Evolutionary conservation across 2,113 vertebrate genomes (phyloP).

Genomic region (Eurypyga helias): DNA sequence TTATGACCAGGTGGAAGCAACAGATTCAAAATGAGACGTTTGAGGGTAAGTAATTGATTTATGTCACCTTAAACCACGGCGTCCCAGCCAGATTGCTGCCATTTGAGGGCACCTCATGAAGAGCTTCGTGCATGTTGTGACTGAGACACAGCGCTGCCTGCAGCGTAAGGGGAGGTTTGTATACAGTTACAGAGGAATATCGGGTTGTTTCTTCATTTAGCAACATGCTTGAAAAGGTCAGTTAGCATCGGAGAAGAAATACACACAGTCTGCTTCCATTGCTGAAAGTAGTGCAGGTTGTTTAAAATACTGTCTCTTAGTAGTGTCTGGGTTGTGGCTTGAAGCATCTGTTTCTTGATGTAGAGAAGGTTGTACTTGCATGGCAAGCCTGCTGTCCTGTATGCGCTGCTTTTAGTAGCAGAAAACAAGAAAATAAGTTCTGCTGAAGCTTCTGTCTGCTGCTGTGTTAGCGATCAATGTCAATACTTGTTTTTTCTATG

Average conservation of each 20-base stretch:
- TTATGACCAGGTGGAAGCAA: constrained; percentile 52
- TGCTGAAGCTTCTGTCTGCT: background rate
- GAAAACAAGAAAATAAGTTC: background rate
- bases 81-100: background rate
- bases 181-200: background rate
- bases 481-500: background rate
- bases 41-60: constrained; percentile 61
- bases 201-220: constrained; percentile 14
- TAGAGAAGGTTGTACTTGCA: background rate
- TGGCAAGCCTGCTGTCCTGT: background rate
- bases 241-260: background rate
- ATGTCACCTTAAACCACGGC: background rate
- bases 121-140: background rate
- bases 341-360: background rate
- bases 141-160: background rate
- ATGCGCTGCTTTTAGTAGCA: background rate
- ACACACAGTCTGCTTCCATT: background rate
- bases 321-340: background rate
- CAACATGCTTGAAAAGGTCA: background rate
- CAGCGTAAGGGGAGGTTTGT: background rate
- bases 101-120: background rate
- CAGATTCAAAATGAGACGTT: constrained; percentile 41
- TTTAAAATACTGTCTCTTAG: background rate
- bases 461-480: background rate
- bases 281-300: background rate